Percentiles rank a stretch among this genome's conserved stretches.
phyloP scores from a whole-genome alignment of 2,888 invertebrate genomes.

The Unio delphinus region DNA sequence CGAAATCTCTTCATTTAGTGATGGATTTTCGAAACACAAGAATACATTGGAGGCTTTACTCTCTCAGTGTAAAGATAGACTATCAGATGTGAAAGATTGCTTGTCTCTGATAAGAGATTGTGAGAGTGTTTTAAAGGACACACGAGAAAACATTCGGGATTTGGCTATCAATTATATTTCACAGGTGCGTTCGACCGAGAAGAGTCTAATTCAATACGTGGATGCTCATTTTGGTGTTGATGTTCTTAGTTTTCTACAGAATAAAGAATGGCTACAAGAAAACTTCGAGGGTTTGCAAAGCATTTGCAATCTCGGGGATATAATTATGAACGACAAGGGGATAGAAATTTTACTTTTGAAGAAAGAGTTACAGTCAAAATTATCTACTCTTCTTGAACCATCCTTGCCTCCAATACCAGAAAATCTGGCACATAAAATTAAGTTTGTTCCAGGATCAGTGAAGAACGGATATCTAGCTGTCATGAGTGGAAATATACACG shows the following conservation, averaged over 20 bases:
- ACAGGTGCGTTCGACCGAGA: constrained; percentile 60
- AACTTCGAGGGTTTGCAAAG: constrained; percentile 62
- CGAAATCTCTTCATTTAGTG: constrained; percentile 68
- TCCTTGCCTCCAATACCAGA: constrained; percentile 48
- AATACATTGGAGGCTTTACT: constrained; percentile 50
- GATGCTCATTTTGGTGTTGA: constrained; percentile 61
- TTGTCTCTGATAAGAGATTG: constrained; percentile 63
- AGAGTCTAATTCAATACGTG: constrained; percentile 60
- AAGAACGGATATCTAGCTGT: constrained; percentile 51
- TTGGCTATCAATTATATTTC: constrained; percentile 63
- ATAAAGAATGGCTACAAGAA: constrained; percentile 61
- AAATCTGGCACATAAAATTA: constrained; percentile 44
- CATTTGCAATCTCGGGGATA: constrained; percentile 64
- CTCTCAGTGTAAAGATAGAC: constrained; percentile 48
- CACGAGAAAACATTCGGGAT: constrained; percentile 66
- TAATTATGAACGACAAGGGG: constrained; percentile 66
- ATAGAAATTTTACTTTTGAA: constrained; percentile 69
- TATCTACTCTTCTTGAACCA: constrained; percentile 57
- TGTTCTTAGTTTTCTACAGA: constrained; percentile 56
- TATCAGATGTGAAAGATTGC: constrained; percentile 51
- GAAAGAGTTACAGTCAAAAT: constrained; percentile 66
- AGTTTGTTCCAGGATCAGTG: constrained; percentile 64
- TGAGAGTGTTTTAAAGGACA: constrained; percentile 62
- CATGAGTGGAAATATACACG: constrained; percentile 1
- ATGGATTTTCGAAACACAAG: constrained; percentile 64